Conservation (phyloP, 1,140 invertebrate genomes). For the Phocides pigmalion region DNA sequence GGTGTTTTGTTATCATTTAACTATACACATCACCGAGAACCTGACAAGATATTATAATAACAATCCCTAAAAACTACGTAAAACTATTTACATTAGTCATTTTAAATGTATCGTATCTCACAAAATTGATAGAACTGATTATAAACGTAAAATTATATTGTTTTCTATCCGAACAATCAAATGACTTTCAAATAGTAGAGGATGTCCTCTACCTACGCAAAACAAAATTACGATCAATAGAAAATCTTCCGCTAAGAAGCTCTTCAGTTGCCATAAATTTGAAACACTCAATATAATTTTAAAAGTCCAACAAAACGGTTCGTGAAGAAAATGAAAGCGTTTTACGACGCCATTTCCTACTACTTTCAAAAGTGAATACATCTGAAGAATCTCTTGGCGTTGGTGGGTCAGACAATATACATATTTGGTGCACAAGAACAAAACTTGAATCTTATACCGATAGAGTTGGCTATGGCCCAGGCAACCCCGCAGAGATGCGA, state of each 20-base stretch:
- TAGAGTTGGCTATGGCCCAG: conserved; percentile 68
- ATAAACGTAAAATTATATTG: neutral
- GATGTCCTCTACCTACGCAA: neutral
- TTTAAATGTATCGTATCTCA: no score
- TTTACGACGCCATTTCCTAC: neutral
- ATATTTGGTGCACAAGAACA: conserved; percentile 9
- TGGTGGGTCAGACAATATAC: neutral
- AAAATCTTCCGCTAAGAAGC: neutral
- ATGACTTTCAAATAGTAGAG: neutral
- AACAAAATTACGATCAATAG: neutral
- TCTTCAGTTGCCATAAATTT: neutral
- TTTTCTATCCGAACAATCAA: neutral
- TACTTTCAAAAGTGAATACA: neutral
- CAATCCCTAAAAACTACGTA: no score
- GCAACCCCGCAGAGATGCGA: conserved; percentile 54
- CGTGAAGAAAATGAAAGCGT: conserved; percentile 5
- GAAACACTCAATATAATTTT: neutral
- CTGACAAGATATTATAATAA: no score
- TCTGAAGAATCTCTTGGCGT: conserved; percentile 3
- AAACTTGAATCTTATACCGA: conserved; percentile 36
- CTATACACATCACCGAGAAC: no score
- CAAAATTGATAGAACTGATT: no score
- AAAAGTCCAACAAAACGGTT: neutral
- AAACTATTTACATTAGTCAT: no score
- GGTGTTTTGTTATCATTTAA: no score